Conservation (phyloP, 1,140 invertebrate genomes). For the Drosophila truncata region DNA sequence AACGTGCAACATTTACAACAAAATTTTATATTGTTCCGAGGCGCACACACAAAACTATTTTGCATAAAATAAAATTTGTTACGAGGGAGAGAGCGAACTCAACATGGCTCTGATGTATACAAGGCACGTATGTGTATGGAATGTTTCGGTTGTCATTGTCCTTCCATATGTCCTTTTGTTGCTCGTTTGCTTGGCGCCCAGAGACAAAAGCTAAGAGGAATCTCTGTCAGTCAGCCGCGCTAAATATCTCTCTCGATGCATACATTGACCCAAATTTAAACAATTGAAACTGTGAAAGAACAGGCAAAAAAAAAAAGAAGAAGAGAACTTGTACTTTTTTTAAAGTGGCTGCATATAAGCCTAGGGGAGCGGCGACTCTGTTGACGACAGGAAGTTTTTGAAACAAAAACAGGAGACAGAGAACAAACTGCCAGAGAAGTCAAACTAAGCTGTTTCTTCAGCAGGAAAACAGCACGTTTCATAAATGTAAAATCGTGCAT, state of each 20-base stretch:
- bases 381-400: slow-evolving; percentile 44
- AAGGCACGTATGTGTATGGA: slow-evolving; percentile 63
- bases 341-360: slow-evolving; percentile 45
- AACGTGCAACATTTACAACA: slow-evolving; percentile 50
- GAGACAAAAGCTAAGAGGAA: slow-evolving; percentile 54
- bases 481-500: slow-evolving; percentile 3
- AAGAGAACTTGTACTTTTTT: slow-evolving; percentile 25
- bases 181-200: slow-evolving; percentile 65
- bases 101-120: slow-evolving; percentile 54
- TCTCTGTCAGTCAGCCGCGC: slow-evolving; percentile 38
- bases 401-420: slow-evolving; percentile 4
- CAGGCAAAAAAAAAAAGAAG: slow-evolving; percentile 19
- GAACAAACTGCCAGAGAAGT: slow-evolving; percentile 11
- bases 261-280: slow-evolving; percentile 72
- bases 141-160: slow-evolving; percentile 59
- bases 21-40: slow-evolving; percentile 57
- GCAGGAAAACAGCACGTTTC: background rate
- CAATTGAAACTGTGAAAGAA: slow-evolving; percentile 65
- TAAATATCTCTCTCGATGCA: slow-evolving; percentile 34
- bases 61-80: slow-evolving; percentile 76
- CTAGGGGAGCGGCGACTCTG: slow-evolving; percentile 30
- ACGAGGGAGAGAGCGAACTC: slow-evolving; percentile 12
- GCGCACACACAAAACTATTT: slow-evolving; percentile 74
- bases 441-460: background rate
- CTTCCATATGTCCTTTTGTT: slow-evolving; percentile 56